Base-by-base conservation (phyloP, 2,888 invertebrate species). In the Tholera decimalis region DNA sequence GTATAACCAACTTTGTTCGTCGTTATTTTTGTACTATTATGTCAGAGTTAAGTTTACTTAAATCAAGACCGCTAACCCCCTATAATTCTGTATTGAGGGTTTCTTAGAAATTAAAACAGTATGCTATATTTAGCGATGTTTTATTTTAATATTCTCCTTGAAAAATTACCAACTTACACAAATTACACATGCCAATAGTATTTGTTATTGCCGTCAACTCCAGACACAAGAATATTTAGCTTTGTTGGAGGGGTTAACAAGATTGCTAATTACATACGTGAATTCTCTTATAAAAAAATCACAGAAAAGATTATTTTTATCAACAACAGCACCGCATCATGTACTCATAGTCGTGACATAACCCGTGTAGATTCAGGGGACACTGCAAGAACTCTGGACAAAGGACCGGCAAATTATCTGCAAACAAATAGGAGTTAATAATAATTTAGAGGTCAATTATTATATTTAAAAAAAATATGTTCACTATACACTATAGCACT, bases 291-390 rank as follows among this genome's bases (percentile, higher is more conserved):
- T n/a, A n/a, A n/a, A n/a, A n/a, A n/a, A n/a, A n/a, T n/a, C n/a
- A n/a, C n/a, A n/a, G n/a, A n/a, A n/a, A n/a, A n/a, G 28, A 28
- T 7, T 28, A 6, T 7, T 39, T n/a, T 0, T n/a, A 5, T 69
- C 76, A 96, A 82, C 97, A 97, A 76, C 97, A 97, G 80, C 97
- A 97, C 62, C 96, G 85, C 94, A 97, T 95, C 97, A 97, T 97
- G 72, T 96, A 97, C 71, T 96, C 96, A 79, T 97, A 97, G 88
- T 96, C 96, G 79, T 96, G 94, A 66, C 97, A 97, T 0, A 97
- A 89, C 0, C 96, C 96, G 77, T 96, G 94, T 35, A 94, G 85
- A 80, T 96, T 96, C 18, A 96, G 85, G 0, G 97, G 97, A 77
- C 97, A 97, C 54, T 94, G 93, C 44, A 97, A 86, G 73, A 93